Percentiles rank a stretch among this genome's conserved stretches.
Evolutionary conservation across 2,888 invertebrate species (phyloP).

Genomic region (Scaptomyza polygonia): DNA sequence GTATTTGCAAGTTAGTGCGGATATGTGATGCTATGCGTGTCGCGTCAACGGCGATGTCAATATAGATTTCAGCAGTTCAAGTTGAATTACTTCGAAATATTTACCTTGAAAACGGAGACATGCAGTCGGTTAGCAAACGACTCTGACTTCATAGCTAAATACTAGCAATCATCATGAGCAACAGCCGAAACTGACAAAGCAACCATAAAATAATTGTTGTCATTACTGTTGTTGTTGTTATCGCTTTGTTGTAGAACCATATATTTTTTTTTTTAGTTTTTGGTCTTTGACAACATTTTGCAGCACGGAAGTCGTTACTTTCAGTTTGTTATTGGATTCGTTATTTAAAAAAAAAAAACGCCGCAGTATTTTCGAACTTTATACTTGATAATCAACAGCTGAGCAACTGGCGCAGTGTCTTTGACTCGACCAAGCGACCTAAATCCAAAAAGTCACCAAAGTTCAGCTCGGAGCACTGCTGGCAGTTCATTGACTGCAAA

Average conservation of each 20-base stretch:
- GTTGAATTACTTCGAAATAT: constrained; percentile 79
- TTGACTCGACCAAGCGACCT: constrained; percentile 36
- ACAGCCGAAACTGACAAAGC: constrained; percentile 12
- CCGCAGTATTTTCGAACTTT: constrained; percentile 54
- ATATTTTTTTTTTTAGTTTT: constrained; percentile 26
- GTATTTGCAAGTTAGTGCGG: constrained; percentile 6
- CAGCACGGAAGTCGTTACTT: constrained; percentile 76
- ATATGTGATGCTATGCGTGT: constrained; percentile 33
- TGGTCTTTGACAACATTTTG: constrained; percentile 72
- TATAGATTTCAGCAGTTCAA: constrained; percentile 79
- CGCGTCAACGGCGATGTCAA: constrained; percentile 74
- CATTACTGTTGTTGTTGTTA: constrained; percentile 40
- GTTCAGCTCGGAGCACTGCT: constrained; percentile 6
- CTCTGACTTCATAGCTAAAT: constrained; percentile 61
- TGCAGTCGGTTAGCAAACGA: constrained; percentile 51
- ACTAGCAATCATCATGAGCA: constrained; percentile 41
- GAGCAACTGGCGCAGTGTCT: constrained; percentile 47
- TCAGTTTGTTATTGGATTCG: constrained; percentile 72
- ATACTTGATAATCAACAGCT: constrained; percentile 15
- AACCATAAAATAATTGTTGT: constrained; percentile 30
- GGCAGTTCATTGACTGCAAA: constrained; percentile 49
- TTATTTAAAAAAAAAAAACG: constrained; percentile 69
- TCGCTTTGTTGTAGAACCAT: constrained; percentile 26
- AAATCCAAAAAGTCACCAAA: constrained; percentile 14
- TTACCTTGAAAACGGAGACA: constrained; percentile 77